phyloP scores from a whole-genome alignment of 2,888 invertebrate genomes.

The Thelaira solivaga region DNA sequence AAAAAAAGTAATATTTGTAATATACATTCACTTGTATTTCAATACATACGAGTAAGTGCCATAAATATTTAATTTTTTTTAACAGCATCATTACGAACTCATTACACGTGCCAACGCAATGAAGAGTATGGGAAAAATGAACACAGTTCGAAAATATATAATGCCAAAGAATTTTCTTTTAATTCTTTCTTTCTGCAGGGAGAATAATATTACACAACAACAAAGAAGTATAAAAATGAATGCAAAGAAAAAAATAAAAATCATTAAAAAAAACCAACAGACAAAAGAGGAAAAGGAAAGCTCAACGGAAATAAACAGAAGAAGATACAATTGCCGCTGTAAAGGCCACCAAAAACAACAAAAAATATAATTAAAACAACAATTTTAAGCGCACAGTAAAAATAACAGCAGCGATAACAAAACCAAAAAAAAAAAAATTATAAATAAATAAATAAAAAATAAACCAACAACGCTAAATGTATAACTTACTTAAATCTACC shows the following conservation, averaged over 20 bases:
- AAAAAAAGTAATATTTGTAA: background rate
- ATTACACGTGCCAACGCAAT: background rate
- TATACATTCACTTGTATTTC: too few relatives aligned
- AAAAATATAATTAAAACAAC: constrained; percentile 42
- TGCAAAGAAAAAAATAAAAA: constrained; percentile 17
- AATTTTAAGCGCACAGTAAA: constrained; percentile 4
- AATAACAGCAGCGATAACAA: background rate
- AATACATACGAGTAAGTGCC: too few relatives aligned
- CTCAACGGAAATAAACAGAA: constrained; percentile 60
- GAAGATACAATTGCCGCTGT: constrained; percentile 59
- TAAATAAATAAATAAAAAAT: too few relatives aligned
- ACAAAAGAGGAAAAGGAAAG: constrained; percentile 57
- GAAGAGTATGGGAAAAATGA: background rate
- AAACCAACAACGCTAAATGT: constrained; percentile 14
- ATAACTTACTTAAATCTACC: constrained; percentile 10
- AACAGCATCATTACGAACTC: constrained; percentile 35
- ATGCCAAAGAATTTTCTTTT: background rate
- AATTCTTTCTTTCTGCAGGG: constrained; percentile 12
- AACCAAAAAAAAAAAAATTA: constrained; percentile 9
- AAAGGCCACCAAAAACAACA: constrained; percentile 44
- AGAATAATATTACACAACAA: constrained; percentile 39
- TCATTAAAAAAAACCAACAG: constrained; percentile 44
- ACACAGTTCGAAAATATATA: background rate
- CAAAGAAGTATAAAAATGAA: constrained; percentile 5
- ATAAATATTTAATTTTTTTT: too few relatives aligned